Conservation (phyloP, 2,797 vertebrate species). For the Sebastes trivittatus region DNA sequence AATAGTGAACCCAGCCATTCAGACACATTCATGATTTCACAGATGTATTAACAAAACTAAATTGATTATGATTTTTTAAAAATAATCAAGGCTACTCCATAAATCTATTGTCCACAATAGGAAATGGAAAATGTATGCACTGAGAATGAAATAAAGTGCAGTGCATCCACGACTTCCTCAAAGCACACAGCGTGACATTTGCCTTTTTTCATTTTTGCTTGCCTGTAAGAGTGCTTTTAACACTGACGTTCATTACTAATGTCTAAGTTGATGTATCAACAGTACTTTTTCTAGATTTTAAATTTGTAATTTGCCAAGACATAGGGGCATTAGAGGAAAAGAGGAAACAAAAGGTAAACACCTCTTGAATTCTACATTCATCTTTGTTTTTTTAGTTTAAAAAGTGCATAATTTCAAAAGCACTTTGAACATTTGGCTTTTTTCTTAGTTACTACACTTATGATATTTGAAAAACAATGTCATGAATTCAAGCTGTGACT, state of each 20-base stretch:
- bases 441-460: conserved; percentile 33
- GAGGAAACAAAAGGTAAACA: conserved; percentile 95
- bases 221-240: conserved; percentile 93
- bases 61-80: neutral
- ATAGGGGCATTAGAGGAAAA: conserved; percentile 95
- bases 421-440: conserved; percentile 93
- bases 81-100: neutral
- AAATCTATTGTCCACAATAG: neutral
- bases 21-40: conserved; percentile 5
- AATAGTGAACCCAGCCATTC: conserved; percentile 2
- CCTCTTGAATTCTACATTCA: conserved; percentile 87
- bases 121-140: conserved; percentile 19
- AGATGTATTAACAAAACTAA: neutral
- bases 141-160: neutral
- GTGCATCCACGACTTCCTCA: conserved; percentile 87
- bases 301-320: conserved; percentile 92
- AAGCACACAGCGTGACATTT: conserved; percentile 90
- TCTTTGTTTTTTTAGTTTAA: conserved; percentile 57
- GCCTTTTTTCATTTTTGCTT: conserved; percentile 87
- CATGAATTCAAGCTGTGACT: conserved; percentile 96
- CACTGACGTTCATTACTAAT: conserved; percentile 97
- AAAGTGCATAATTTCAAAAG: conserved; percentile 86
- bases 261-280: conserved; percentile 97
- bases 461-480: conserved; percentile 63
- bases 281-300: conserved; percentile 83